A percentile compares a stretch with the other conserved stretches of the same genome.
Evolutionary conservation across 1,140 invertebrate species (phyloP).

Genomic region (Cydia amplana): DNA sequence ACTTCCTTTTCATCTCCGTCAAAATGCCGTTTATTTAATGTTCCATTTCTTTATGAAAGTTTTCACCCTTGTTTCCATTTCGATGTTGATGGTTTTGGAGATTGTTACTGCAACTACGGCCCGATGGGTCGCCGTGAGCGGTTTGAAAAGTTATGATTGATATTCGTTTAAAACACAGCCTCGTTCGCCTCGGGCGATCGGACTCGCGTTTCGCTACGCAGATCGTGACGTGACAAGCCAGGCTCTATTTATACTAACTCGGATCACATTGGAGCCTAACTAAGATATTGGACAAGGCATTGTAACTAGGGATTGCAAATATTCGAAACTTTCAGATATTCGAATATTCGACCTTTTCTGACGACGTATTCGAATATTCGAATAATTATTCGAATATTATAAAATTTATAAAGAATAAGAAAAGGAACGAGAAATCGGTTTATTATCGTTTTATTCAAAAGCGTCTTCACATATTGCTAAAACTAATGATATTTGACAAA

Average conservation of each 20-base stretch:
- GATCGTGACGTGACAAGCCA: conserved; percentile 41
- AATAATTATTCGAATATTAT: too few species aligned
- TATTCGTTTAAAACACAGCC: conserved; percentile 39
- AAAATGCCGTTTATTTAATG: conserved; percentile 23
- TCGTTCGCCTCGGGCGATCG: conserved; percentile 36
- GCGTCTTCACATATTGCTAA: too few species aligned
- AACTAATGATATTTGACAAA: too few species aligned
- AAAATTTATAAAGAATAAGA: too few species aligned
- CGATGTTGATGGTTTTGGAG: neutral
- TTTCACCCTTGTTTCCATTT: conserved; percentile 12
- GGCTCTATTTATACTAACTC: conserved; percentile 18
- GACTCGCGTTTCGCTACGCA: conserved; percentile 36
- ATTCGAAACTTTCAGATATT: too few species aligned
- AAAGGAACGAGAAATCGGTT: too few species aligned
- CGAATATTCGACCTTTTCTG: too few species aligned
- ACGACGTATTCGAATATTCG: too few species aligned
- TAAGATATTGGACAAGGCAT: neutral
- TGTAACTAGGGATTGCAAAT: too few species aligned
- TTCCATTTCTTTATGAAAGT: conserved; percentile 6
- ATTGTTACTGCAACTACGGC: conserved; percentile 19
- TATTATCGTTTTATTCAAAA: too few species aligned
- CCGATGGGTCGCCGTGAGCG: conserved; percentile 31
- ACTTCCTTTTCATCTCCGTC: conserved; percentile 39
- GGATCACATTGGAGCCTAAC: neutral
- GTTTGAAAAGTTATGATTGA: conserved; percentile 40